A percentile compares a stretch with the other conserved stretches of the same genome.
phyloP scores from a whole-genome alignment of 35 echinoderm and acorn worm species.

The Stichopus chloronotus region DNA sequence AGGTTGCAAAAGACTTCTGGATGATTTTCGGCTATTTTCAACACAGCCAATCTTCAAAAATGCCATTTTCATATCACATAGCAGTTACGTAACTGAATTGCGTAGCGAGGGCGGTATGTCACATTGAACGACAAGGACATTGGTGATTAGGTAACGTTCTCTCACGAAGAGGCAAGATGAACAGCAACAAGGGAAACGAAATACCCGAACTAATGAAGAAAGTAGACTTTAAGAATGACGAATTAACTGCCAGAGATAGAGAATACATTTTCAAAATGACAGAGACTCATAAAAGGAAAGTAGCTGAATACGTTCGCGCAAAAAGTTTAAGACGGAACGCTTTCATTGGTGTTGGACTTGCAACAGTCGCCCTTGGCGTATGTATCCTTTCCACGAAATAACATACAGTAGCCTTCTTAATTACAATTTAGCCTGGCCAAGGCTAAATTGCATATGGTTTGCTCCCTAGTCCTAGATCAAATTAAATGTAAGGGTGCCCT shows the following conservation, averaged over 20 bases:
- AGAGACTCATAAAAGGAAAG: conserved; percentile 54
- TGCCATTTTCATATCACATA: too few relatives aligned
- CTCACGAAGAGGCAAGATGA: background rate
- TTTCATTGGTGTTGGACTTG: conserved; percentile 72
- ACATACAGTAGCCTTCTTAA: background rate
- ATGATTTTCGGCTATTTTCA: too few relatives aligned
- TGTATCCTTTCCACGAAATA: conserved; percentile 86
- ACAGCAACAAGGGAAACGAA: conserved; percentile 23
- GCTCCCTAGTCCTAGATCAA: too few relatives aligned
- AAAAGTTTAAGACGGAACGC: conserved; percentile 73
- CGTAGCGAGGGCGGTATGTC: too few relatives aligned
- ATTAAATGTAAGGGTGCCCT: too few relatives aligned
- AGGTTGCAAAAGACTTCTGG: too few relatives aligned
- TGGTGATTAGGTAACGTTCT: too few relatives aligned
- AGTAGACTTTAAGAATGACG: conserved; percentile 78
- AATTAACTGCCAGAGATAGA: conserved; percentile 56
- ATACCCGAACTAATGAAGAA: conserved; percentile 78
- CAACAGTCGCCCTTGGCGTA: conserved; percentile 74
- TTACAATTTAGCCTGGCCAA: background rate
- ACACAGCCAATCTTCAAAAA: too few relatives aligned
- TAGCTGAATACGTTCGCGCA: conserved; percentile 45
- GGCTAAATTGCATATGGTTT: too few relatives aligned
- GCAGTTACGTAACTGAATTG: too few relatives aligned
- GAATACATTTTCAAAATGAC: conserved; percentile 81
- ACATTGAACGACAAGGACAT: too few relatives aligned